phyloP scores from a whole-genome alignment of 2,113 vertebrate genomes.

The Fulmarus glacialis region DNA sequence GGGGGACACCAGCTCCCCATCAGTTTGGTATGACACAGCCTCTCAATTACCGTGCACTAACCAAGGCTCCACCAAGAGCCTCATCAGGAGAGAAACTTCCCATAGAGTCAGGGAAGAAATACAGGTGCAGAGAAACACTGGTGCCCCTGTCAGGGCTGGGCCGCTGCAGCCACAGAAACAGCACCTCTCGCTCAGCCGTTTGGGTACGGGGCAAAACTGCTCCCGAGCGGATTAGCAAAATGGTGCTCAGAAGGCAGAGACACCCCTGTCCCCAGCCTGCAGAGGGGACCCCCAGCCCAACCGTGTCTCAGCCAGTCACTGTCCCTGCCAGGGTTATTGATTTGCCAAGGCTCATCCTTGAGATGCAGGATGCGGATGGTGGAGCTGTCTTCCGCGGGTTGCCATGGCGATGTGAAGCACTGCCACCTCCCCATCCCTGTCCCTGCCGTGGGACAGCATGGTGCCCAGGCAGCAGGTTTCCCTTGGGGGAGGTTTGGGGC shows the following conservation, averaged over 20 bases:
- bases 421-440: conserved; percentile 31
- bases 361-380: not conserved
- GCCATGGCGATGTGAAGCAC: conserved; percentile 17
- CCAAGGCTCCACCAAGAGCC: not conserved
- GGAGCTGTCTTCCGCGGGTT: conserved; percentile 48
- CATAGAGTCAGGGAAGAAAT: not conserved
- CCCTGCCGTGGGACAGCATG: accelerated
- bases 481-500: accelerated
- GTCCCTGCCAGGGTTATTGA: not conserved
- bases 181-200: not conserved
- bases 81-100: not conserved
- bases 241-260: not conserved
- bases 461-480: not conserved
- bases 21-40: not conserved
- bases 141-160: accelerated
- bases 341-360: conserved; percentile 35
- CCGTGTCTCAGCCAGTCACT: not conserved
- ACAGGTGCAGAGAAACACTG: accelerated
- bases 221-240: not conserved
- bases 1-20: not conserved
- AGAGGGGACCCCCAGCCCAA: not conserved
- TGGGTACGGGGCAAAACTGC: not conserved
- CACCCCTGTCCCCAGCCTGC: accelerated
- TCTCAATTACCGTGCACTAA: not conserved
- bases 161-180: not conserved